A percentile compares a stretch with the other conserved stretches of the same genome.
Conservation (phyloP, 2,888 invertebrate species). For the Vesta saturnalis region DNA sequence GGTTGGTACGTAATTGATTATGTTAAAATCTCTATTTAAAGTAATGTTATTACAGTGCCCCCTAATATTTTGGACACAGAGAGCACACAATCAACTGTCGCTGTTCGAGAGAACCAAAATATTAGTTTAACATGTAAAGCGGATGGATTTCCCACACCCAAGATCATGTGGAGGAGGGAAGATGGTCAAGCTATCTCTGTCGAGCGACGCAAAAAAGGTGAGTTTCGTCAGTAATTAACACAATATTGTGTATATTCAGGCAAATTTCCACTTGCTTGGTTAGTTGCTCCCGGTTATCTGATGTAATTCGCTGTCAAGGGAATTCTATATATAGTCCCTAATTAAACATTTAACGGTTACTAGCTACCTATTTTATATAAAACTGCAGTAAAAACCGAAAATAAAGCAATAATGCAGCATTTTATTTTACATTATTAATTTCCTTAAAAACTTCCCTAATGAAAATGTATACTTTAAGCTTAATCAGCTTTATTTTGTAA, state of each 20-base stretch:
- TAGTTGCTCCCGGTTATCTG: constrained; percentile 35
- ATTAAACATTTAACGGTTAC: constrained; percentile 34
- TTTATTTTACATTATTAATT: not conserved
- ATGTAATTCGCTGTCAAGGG: constrained; percentile 33
- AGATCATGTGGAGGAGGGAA: constrained; percentile 93
- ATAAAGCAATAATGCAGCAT: not conserved
- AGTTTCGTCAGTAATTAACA: constrained; percentile 42
- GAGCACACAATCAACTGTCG: constrained; percentile 91
- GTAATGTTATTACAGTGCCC: constrained; percentile 74
- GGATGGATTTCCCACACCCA: constrained; percentile 90
- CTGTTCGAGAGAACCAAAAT: constrained; percentile 93
- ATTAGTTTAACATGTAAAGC: constrained; percentile 92
- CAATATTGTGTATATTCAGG: constrained; percentile 36
- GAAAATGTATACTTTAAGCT: no score
- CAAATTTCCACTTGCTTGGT: constrained; percentile 37
- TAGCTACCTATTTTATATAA: not conserved
- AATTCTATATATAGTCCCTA: constrained; percentile 34
- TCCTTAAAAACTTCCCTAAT: no score
- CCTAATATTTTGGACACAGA: constrained; percentile 92
- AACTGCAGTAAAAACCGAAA: not conserved
- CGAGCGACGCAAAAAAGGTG: constrained; percentile 89
- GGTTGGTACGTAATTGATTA: constrained; percentile 75
- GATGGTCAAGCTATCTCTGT: constrained; percentile 88
- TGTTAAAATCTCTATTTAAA: not conserved
- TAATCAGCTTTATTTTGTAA: no score